Base-by-base conservation (phyloP, 2,113 vertebrate genomes). In the Siniperca chuatsi region DNA sequence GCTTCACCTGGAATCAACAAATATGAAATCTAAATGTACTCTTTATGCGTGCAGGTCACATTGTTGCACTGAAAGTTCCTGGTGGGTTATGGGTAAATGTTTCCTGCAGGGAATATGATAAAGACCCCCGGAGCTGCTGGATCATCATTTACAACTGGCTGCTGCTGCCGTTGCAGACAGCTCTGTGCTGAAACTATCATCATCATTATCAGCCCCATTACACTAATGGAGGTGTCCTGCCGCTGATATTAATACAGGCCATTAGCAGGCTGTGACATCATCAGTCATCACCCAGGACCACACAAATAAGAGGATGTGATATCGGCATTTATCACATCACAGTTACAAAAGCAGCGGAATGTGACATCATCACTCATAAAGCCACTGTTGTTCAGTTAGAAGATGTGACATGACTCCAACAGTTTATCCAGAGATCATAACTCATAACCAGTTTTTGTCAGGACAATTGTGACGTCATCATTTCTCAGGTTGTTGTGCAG, bases 191-290 rank as follows among this genome's bases (percentile, higher is more conserved):
- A 89, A 84, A 87, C 90, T 91, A 91, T 94, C 94, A 91, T 92
- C 92, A 93, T 95, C 93, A 92, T 96, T 95, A 95, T 94, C 92
- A 92, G 93, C 91, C 83, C 93, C 93, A 96, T 96, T 95, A 95
- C 91, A 88, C 92, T 95, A 95, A 95, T 95, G 94, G 93, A 87
- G 89, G 88, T 20, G 70, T 86, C 85, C 80, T 74, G 80, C 91
- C 46, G 78, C 75, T 83, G 91, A 92, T 94, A 93, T 95, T 91
- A 94, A 95, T 92, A 94, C 89, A 84, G 89, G 87, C 93, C 92
- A 94, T 95, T 95, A 94, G 84, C 85, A 68, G 83, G 73, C 83
- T 61, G 62, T 94, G 94, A 93, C 95, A 94, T 94, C 92, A 93
- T 94, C 94, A 93, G 88, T 94, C 92, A 95, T 90, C 88, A 42